Evolutionary conservation across 1,140 invertebrate species (phyloP).

Genomic region (Ceratoteleas bidentatus): DNA sequence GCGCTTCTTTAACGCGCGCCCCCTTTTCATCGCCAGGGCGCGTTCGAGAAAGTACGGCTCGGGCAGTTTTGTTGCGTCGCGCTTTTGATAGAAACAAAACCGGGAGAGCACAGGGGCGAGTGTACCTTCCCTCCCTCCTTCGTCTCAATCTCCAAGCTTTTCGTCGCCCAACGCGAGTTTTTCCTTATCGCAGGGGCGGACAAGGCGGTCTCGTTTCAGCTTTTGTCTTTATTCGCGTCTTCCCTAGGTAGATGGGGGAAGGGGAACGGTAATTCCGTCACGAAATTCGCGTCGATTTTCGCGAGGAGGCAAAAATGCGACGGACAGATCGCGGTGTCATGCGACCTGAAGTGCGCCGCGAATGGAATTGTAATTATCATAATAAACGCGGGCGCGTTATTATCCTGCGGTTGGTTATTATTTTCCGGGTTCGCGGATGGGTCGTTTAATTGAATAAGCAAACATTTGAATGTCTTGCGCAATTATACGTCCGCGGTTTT

Average conservation of each 20-base stretch:
- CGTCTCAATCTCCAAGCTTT: background rate
- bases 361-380: conserved; percentile 50
- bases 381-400: conserved; percentile 31
- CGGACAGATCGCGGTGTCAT: conserved; percentile 7
- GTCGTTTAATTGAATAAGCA: conserved; percentile 51
- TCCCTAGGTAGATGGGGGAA: conserved; percentile 23
- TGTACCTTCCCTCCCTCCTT: background rate
- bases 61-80: conserved; percentile 34
- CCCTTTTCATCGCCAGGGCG: conserved; percentile 41
- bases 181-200: conserved; percentile 14
- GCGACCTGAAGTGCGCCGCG: background rate
- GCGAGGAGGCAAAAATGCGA: conserved; percentile 34
- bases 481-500: conserved; percentile 16
- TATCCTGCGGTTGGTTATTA: conserved; percentile 11
- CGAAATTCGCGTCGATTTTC: conserved; percentile 40
- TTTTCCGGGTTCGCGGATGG: conserved; percentile 15
- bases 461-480: conserved; percentile 27
- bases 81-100: conserved; percentile 24
- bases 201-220: conserved; percentile 25
- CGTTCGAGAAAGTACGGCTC: conserved; percentile 39
- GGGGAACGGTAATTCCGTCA: conserved; percentile 27
- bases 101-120: background rate
- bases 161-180: conserved; percentile 6
- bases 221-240: conserved; percentile 42
- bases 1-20: conserved; percentile 37